A percentile compares a stretch with the other conserved stretches of the same genome.
These are phyloP conservation scores for Pentamera pediparva DNA, from an alignment of 53 echinoderm and acorn worm species.

Conservation along the genomic window DNA sequence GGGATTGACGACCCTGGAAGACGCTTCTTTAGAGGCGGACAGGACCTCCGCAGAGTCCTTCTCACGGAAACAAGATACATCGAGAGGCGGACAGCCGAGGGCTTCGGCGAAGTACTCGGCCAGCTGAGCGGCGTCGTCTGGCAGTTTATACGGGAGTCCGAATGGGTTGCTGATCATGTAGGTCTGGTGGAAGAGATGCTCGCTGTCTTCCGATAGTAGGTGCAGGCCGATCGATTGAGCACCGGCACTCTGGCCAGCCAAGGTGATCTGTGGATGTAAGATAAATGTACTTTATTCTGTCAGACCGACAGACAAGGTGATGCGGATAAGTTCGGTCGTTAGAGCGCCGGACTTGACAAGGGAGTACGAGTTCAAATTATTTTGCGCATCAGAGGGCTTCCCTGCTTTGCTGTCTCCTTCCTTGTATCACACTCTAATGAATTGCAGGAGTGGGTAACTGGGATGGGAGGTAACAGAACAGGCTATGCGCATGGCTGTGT, in stretches of 20 bases:
- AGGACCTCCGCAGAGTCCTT: neutral
- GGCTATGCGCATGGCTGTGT: no score
- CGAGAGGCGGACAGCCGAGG: constrained; percentile 1
- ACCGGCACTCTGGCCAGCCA: constrained; percentile 48
- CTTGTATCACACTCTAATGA: no score
- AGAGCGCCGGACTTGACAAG: no score
- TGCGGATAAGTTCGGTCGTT: no score
- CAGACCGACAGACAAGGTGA: no score
- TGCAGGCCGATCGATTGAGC: constrained; percentile 43
- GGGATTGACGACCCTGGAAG: neutral
- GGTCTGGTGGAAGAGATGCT: constrained; percentile 30
- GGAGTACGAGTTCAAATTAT: no score
- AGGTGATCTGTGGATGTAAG: constrained; percentile 45
- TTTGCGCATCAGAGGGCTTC: no score
- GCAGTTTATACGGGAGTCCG: constrained; percentile 18
- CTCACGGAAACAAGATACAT: constrained; percentile 1
- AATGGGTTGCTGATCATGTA: constrained; percentile 47
- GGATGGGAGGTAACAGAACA: no score
- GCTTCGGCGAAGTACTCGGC: constrained; percentile 3
- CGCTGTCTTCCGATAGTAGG: constrained; percentile 26
- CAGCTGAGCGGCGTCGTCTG: constrained; percentile 14
- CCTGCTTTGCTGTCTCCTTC: no score
- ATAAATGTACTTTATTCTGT: no score
- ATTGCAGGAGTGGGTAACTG: no score
- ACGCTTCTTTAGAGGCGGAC: neutral